Conservation (phyloP, 2,113 vertebrate species). For the Geococcyx californianus region DNA sequence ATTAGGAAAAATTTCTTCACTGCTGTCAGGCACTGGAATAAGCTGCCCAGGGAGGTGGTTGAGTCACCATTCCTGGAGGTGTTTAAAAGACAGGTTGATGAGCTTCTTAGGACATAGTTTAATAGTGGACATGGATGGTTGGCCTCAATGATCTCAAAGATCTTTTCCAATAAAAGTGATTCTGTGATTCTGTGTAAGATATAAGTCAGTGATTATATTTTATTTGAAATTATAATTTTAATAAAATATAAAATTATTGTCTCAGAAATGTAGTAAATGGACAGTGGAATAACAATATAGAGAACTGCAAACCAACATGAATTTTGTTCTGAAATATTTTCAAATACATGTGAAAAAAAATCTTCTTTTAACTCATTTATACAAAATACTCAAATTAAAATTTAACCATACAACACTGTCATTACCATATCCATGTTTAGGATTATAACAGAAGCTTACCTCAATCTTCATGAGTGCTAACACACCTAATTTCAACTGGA, state of each 20-base stretch:
- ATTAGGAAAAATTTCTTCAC: too few species aligned
- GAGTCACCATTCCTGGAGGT: too few species aligned
- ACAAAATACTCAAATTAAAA: not conserved
- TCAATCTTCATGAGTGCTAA: not conserved
- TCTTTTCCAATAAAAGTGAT: too few species aligned
- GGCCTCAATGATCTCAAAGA: too few species aligned
- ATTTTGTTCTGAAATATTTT: not conserved
- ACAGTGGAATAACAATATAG: not conserved
- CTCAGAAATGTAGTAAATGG: not conserved
- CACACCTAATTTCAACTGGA: not conserved
- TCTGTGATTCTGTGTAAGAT: too few species aligned
- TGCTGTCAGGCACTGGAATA: too few species aligned
- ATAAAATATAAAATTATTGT: not conserved
- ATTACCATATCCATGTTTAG: not conserved
- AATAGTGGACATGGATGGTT: too few species aligned
- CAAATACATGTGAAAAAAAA: not conserved
- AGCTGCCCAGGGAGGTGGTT: too few species aligned
- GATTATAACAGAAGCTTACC: not conserved
- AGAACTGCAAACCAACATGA: not conserved
- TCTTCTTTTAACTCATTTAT: not conserved
- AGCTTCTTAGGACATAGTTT: too few species aligned
- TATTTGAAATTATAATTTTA: not conserved
- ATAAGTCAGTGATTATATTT: not conserved
- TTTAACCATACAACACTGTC: not conserved
- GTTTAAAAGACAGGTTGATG: too few species aligned